Evolutionary conservation across 2,888 invertebrate genomes (phyloP).

Genomic region (Euplexia lucipara): DNA sequence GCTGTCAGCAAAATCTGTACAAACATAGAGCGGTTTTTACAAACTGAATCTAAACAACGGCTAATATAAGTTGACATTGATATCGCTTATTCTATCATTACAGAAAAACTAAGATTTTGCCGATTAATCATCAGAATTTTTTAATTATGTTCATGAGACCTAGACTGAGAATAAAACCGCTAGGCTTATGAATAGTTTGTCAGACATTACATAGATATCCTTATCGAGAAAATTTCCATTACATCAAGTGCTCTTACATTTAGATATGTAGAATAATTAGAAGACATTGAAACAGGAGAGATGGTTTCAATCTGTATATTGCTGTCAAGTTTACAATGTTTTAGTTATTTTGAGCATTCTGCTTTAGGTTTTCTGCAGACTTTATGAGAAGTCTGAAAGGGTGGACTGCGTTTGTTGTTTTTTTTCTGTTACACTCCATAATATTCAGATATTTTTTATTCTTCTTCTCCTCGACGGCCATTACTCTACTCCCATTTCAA

Average conservation of each 20-base stretch:
- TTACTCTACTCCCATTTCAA: conserved; percentile 59
- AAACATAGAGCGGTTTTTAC: not conserved
- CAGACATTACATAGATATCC: conserved; percentile 57
- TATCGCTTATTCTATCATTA: not conserved
- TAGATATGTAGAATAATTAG: conserved; percentile 78
- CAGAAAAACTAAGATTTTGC: conserved; percentile 5
- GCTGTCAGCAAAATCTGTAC: conserved; percentile 3
- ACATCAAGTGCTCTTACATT: conserved; percentile 71
- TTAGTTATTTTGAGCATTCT: conserved; percentile 36
- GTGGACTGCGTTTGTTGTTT: not conserved
- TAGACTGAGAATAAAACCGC: conserved; percentile 23
- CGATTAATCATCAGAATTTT: conserved; percentile 2
- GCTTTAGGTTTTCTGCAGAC: conserved; percentile 5
- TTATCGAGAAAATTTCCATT: conserved; percentile 55
- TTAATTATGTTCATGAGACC: conserved; percentile 9
- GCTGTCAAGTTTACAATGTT: not conserved
- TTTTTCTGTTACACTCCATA: not conserved
- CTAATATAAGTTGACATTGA: no score
- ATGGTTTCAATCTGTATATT: conserved; percentile 1
- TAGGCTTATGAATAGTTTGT: conserved; percentile 47
- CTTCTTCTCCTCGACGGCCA: conserved; percentile 14
- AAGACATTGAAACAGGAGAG: conserved; percentile 68
- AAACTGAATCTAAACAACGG: not conserved
- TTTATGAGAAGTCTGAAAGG: conserved; percentile 7
- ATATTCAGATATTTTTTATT: no score